A percentile compares a stretch with the other conserved stretches of the same genome.
Conservation (phyloP, 1,140 invertebrate genomes). For the Bombus sibiricus region DNA sequence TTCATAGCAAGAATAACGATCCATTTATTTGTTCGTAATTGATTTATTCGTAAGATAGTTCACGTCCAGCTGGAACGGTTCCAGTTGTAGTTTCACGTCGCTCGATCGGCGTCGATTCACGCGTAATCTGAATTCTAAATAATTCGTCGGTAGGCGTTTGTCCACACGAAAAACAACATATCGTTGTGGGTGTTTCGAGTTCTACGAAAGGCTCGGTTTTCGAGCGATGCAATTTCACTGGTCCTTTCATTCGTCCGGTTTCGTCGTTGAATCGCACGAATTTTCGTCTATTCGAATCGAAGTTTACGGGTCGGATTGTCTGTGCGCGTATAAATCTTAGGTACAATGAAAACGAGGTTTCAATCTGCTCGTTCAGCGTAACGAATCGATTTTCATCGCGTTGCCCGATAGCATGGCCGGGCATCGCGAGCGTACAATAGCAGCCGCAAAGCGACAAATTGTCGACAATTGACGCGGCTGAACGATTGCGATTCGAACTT, state of each 20-base stretch:
- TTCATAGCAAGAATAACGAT: too few relatives aligned
- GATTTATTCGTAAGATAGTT: not conserved
- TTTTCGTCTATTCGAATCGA: too few relatives aligned
- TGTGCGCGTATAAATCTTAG: not conserved
- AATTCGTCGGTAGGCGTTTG: slow-evolving; percentile 46
- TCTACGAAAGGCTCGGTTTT: not conserved
- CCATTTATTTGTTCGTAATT: not conserved
- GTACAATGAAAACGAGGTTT: slow-evolving; percentile 27
- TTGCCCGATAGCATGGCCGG: not conserved
- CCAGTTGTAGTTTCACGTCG: slow-evolving; percentile 44
- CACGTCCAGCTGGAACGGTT: not conserved
- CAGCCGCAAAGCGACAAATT: slow-evolving; percentile 64
- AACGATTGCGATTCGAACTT: slow-evolving; percentile 65
- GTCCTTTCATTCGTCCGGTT: too few relatives aligned
- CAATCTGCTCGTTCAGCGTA: slow-evolving; percentile 25
- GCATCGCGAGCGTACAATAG: slow-evolving; percentile 18
- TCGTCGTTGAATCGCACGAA: too few relatives aligned
- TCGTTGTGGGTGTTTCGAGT: slow-evolving; percentile 12
- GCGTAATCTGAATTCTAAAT: slow-evolving; percentile 74
- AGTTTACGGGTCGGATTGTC: not conserved
- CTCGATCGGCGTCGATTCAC: slow-evolving; percentile 78
- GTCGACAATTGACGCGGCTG: slow-evolving; percentile 61
- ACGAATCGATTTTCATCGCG: slow-evolving; percentile 38
- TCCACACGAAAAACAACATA: slow-evolving; percentile 12
- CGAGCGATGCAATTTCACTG: not conserved